These are phyloP conservation scores for Diploptera punctata DNA, from an alignment of 2,888 invertebrate genomes.

Conservation along the genomic window DNA sequence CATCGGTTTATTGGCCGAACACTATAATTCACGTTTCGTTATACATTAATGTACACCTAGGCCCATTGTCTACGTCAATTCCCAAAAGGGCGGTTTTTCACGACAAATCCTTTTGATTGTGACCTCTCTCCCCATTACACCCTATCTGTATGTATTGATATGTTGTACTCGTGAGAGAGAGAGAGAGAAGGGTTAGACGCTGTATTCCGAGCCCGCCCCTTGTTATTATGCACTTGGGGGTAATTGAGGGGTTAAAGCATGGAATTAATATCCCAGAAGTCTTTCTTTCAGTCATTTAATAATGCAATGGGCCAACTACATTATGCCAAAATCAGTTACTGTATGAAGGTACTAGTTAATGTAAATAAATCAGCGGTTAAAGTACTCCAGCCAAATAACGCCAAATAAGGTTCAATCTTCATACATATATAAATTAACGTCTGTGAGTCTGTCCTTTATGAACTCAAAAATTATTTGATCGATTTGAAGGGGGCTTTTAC, in stretches of 20 bases:
- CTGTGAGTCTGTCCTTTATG: no score
- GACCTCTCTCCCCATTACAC: not conserved
- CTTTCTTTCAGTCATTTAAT: not conserved
- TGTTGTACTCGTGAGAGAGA: constrained; percentile 10
- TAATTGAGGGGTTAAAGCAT: constrained; percentile 5
- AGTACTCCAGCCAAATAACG: no score
- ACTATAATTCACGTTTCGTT: not conserved
- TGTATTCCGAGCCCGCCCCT: not conserved
- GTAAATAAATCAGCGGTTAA: no score
- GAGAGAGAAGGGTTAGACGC: not conserved
- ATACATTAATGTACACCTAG: not conserved
- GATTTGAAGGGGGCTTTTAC: no score
- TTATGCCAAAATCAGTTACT: not conserved
- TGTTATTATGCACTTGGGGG: constrained; percentile 17
- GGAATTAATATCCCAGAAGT: not conserved
- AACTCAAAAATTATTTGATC: no score
- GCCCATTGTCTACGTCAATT: not conserved
- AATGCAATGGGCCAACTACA: not conserved
- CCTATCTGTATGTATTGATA: not conserved
- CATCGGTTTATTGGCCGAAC: not conserved
- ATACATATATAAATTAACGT: no score
- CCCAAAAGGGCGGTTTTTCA: constrained; percentile 4
- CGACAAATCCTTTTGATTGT: constrained; percentile 2
- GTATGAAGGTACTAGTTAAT: no score
- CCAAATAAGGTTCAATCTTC: no score